Evolutionary conservation across 2,888 invertebrate genomes (phyloP).

Genomic region (Shargacucullia verbasci): DNA sequence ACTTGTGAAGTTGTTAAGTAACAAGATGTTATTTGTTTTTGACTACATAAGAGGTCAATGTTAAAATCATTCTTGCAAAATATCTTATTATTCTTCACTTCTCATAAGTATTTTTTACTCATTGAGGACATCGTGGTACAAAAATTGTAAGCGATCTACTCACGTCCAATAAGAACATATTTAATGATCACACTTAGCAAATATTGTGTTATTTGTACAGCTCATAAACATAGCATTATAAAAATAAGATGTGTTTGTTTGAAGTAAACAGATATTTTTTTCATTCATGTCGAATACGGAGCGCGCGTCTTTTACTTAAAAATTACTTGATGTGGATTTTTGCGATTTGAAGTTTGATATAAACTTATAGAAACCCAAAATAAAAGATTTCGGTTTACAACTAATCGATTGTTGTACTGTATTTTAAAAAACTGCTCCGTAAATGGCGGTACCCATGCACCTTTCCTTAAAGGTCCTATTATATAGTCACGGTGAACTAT

Average conservation of each 20-base stretch:
- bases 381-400: too few relatives aligned
- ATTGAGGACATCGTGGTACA: conserved; percentile 28
- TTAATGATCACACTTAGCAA: conserved; percentile 23
- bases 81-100: too few relatives aligned
- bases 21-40: conserved; percentile 15
- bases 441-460: too few relatives aligned
- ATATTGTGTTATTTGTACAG: conserved; percentile 27
- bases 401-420: too few relatives aligned
- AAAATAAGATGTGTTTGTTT: conserved; percentile 21
- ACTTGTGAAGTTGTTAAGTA: conserved; percentile 12
- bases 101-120: too few relatives aligned
- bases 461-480: too few relatives aligned
- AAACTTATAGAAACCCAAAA: too few relatives aligned
- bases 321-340: too few relatives aligned
- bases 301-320: background rate
- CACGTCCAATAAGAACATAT: conserved; percentile 30
- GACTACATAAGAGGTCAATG: too few relatives aligned
- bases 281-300: background rate
- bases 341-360: too few relatives aligned
- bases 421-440: too few relatives aligned
- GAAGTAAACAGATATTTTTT: conserved; percentile 19
- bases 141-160: conserved; percentile 6
- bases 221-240: conserved; percentile 10
- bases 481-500: background rate
- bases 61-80: too few relatives aligned